These are phyloP conservation scores for Corythornis leucogaster DNA, from an alignment of 2,797 vertebrate species.

Conservation along the genomic window DNA sequence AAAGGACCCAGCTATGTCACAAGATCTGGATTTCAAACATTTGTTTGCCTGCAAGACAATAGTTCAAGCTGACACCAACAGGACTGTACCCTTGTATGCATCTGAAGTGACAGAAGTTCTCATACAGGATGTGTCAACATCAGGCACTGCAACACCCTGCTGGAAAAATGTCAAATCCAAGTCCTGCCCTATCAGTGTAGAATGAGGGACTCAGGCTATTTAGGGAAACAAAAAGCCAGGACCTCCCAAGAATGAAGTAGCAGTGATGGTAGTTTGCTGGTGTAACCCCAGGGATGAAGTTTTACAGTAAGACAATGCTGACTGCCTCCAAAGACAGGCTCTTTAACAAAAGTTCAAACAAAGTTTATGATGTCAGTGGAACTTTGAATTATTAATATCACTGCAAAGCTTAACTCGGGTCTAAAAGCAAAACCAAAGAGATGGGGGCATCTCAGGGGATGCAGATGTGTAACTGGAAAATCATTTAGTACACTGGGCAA, in stretches of 20 bases:
- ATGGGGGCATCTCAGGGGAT: background rate
- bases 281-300: background rate
- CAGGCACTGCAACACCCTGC: background rate
- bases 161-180: background rate
- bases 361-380: background rate
- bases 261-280: background rate
- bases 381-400: background rate
- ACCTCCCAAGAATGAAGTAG: background rate
- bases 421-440: background rate
- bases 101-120: background rate
- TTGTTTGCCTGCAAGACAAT: background rate
- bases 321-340: background rate
- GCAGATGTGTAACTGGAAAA: constrained; percentile 9
- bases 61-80: background rate
- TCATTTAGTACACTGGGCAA: background rate
- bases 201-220: background rate
- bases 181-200: background rate
- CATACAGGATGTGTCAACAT: background rate
- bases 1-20: background rate
- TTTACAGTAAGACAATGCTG: background rate
- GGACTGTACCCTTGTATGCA: background rate
- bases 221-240: background rate
- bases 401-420: background rate
- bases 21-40: background rate
- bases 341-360: background rate